A percentile compares a stretch with the other conserved stretches of the same genome.
These are phyloP conservation scores for Lottia gigantea DNA, from an alignment of 2,888 invertebrate species.

Conservation along the genomic window DNA sequence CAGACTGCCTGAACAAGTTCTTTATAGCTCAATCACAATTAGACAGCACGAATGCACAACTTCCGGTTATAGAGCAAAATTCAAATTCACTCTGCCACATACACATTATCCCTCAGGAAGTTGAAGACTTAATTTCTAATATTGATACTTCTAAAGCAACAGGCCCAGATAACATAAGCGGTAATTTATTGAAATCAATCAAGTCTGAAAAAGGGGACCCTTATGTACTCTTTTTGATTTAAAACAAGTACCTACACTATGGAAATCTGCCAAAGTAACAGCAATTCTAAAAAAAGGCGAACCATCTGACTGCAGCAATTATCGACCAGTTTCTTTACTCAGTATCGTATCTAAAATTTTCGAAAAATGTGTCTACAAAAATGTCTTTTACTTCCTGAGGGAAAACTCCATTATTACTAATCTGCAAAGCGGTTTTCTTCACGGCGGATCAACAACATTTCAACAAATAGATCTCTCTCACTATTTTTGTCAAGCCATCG, in stretches of 20 bases:
- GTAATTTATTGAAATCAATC: background rate
- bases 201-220: background rate
- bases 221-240: background rate
- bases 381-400: background rate
- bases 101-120: background rate
- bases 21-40: background rate
- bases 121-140: background rate
- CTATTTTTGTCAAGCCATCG: background rate
- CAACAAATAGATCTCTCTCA: background rate
- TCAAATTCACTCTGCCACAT: background rate
- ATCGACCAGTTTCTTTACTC: background rate
- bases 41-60: conserved; percentile 2
- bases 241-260: background rate
- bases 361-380: background rate
- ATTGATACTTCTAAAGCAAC: conserved; percentile 1
- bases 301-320: background rate
- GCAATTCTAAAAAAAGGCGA: background rate
- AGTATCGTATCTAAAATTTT: background rate
- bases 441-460: background rate
- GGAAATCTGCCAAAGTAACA: background rate
- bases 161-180: background rate
- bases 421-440: background rate
- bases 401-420: background rate
- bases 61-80: background rate
- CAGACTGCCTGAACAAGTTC: background rate